These are phyloP conservation scores for Ptychoptera contaminata DNA, from an alignment of 2,888 invertebrate genomes.

Conservation along the genomic window DNA sequence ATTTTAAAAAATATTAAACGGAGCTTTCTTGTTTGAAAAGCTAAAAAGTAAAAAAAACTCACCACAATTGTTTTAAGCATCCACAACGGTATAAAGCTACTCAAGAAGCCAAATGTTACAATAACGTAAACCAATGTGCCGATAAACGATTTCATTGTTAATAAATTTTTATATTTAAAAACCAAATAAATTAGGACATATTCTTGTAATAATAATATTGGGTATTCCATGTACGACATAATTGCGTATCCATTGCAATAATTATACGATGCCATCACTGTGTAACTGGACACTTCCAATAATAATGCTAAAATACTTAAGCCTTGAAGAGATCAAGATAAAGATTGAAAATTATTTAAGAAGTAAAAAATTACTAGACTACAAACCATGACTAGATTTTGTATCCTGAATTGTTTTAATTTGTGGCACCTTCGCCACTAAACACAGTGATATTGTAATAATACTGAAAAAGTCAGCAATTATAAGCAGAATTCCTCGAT, in stretches of 20 bases:
- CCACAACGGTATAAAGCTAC: conserved; percentile 21
- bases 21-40: neutral
- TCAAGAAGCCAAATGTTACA: conserved; percentile 32
- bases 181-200: conserved; percentile 55
- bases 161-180: conserved; percentile 44
- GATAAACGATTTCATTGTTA: conserved; percentile 30
- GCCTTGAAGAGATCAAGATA: conserved; percentile 15
- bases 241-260: conserved; percentile 55
- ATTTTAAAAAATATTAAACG: conserved; percentile 2
- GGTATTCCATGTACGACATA: conserved; percentile 71
- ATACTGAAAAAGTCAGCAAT: conserved; percentile 45
- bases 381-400: conserved; percentile 51
- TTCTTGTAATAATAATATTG: conserved; percentile 61
- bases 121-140: conserved; percentile 30
- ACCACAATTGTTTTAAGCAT: conserved; percentile 28
- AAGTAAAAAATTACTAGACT: neutral
- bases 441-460: conserved; percentile 60
- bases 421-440: conserved; percentile 70
- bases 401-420: conserved; percentile 48
- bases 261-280: conserved; percentile 68
- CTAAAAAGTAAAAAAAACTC: conserved; percentile 19
- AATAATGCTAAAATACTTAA: conserved; percentile 26
- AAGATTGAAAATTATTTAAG: neutral
- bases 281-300: conserved; percentile 47
- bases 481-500: conserved; percentile 22